These are phyloP conservation scores for Athene noctua DNA, from an alignment of 2,113 vertebrate genomes.

Conservation along the genomic window DNA sequence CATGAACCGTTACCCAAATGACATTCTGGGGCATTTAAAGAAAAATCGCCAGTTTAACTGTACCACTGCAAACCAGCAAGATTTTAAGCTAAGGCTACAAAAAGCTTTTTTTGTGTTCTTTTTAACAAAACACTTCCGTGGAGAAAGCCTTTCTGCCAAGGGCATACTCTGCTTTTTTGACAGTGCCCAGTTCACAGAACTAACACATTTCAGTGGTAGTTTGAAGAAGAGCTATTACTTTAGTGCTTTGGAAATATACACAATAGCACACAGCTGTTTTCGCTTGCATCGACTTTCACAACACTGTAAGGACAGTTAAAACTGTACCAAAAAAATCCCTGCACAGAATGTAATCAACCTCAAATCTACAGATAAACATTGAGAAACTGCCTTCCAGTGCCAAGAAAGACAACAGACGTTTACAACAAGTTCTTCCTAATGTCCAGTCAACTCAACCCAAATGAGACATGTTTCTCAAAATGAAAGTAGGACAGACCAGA, in stretches of 20 bases:
- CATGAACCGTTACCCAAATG: background rate
- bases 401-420: slow-evolving; percentile 69
- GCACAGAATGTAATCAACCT: slow-evolving; percentile 75
- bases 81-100: background rate
- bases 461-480: slow-evolving; percentile 17
- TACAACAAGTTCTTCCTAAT: slow-evolving; percentile 59
- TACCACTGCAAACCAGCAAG: background rate
- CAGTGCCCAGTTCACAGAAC: background rate
- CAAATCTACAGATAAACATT: slow-evolving; percentile 63
- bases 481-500: slow-evolving; percentile 1
- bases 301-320: slow-evolving; percentile 53
- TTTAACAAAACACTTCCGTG: background rate
- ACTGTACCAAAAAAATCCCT: slow-evolving; percentile 49
- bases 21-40: background rate
- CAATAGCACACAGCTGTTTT: slow-evolving; percentile 50
- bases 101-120: background rate
- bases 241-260: background rate
- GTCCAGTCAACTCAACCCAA: slow-evolving; percentile 53
- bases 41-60: background rate
- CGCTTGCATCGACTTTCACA: slow-evolving; percentile 7
- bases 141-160: background rate
- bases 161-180: background rate
- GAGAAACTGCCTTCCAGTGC: slow-evolving; percentile 66
- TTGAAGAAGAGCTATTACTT: background rate
- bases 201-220: background rate